phyloP scores from a whole-genome alignment of 1,140 invertebrate species.

The Himalopsyche phryganea region DNA sequence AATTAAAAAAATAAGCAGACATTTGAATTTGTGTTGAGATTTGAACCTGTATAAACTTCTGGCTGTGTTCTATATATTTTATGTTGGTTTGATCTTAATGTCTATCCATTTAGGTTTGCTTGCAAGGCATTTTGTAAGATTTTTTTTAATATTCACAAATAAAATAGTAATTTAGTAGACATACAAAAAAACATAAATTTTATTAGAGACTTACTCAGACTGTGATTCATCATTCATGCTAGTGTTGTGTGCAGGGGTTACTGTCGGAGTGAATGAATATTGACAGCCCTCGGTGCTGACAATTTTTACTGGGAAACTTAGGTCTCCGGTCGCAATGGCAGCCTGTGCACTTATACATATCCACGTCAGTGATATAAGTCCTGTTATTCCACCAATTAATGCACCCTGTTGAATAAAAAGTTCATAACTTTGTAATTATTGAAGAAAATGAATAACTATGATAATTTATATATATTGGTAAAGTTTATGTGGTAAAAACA shows the following conservation, averaged over 20 bases:
- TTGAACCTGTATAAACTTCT: too few relatives aligned
- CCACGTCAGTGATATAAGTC: slow-evolving; percentile 76
- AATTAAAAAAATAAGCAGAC: too few relatives aligned
- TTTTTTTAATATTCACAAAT: too few relatives aligned
- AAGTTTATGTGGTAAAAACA: too few relatives aligned
- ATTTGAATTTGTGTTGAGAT: too few relatives aligned
- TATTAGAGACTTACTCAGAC: slow-evolving; percentile 12
- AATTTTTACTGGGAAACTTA: slow-evolving; percentile 61
- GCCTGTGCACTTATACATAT: slow-evolving; percentile 76
- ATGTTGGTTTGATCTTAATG: too few relatives aligned
- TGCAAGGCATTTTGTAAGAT: too few relatives aligned
- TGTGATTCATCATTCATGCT: slow-evolving; percentile 17
- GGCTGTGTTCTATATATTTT: too few relatives aligned
- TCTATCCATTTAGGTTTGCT: too few relatives aligned
- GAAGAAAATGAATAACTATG: slow-evolving; percentile 7
- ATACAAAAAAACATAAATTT: too few relatives aligned
- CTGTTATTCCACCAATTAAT: slow-evolving; percentile 67
- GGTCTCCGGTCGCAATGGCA: slow-evolving; percentile 59
- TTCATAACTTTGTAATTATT: too few relatives aligned
- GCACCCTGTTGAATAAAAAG: slow-evolving; percentile 65
- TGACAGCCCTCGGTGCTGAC: slow-evolving; percentile 70
- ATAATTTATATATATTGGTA: slow-evolving; percentile 35
- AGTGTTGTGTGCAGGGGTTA: slow-evolving; percentile 26
- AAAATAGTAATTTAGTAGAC: too few relatives aligned
- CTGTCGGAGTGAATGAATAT: slow-evolving; percentile 48